Base-by-base conservation (phyloP, 1,140 invertebrate genomes). In the Cyphomyrmex costatus region DNA sequence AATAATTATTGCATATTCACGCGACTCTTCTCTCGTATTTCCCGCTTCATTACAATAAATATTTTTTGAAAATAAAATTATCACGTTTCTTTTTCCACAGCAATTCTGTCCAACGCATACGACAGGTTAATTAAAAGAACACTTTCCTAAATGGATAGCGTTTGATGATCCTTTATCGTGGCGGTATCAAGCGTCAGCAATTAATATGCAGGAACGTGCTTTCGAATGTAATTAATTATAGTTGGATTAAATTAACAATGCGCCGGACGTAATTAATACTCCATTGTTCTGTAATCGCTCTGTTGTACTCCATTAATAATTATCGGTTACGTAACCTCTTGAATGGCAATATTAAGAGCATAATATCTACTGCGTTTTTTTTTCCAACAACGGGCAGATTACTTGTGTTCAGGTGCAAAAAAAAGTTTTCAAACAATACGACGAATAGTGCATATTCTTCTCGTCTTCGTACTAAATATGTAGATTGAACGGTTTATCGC, bases 281-380 rank as follows among this genome's bases (percentile, higher is more conserved):
- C 79, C 58, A 74, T 83, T 83, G 68, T 83, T 83, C 79, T 74
- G 56, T 74, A 83, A 83, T 83, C 79, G 68, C 56, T 83, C 66
- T 46, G 68, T 73, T 60, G 68, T 73, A 46, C 33, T 60, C 24
- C 36, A 46, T 61, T 74, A 83, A 74, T 83, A 74, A 83, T 83
- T 83, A 74, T 74, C 68, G 68, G 51, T 83, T 83, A 49, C 36
- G 36, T 74, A 83, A 83, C 79, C 68, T 74, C 10, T 46, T 49
- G 68, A 74, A 74, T 49, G 68, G 24, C 30, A 60, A 74, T 53
- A 24, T 73, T 82, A 82, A 80, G 78, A 46, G 33, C 33, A 19
- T n/a, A 58, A 82, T 71, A 82, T 70, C 63, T 21, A 21, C 51
- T n/a, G 27, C 30, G 10, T 14, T 21, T 53, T 24, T 68, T 51